Evolutionary conservation across 1,140 invertebrate genomes (phyloP), one percentile per base, ranked within the genome.

Genomic region (Glomeris maerens): DNA sequence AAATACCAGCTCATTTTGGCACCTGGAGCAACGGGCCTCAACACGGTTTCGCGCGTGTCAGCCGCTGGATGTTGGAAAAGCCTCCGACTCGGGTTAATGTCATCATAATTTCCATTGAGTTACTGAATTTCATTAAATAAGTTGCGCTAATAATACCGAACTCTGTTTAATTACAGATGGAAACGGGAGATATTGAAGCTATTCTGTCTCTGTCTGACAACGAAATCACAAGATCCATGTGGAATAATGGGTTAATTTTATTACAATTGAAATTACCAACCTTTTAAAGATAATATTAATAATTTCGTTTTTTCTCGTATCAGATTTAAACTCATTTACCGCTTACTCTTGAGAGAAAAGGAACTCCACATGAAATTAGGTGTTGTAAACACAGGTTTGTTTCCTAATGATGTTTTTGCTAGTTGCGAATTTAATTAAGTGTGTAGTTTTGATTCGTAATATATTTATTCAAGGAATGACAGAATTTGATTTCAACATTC

Each of bases 1-100:
- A 60, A 56, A 55, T 68, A 70, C 20, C 69, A 93, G 89, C 90
- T 61, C 87, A 93, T 75, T 94, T 94, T 70, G 91, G 90, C 50
- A 76, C 83, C 52, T 94, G 88, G 88, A 80, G 80, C 42, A 86
- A 81, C 65, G 47, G 58, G 20, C 90, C 91, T 13, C 86, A 91
- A 59, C 89, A 95, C 71, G 91, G 90, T 42, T 95, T 95, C 74
- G 90, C 89, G 31, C 76, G 89, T 61, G 83, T 92, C 59, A 79
- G 83, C 42, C 77, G 83, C 57, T 95, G 91, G 91, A 79, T 81
- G 57, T 72, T 92, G 47, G 88, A 91, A 68, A 84, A 88, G 66
- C 76, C 80, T 55, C 85, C 87, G 13, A 84, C 88, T 66, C 72
- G 84, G 58, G 60, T 52, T 52, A 47, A 27, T 55, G 31, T 13